Conservation (phyloP, 1,140 invertebrate species). For the Apis cerana region DNA sequence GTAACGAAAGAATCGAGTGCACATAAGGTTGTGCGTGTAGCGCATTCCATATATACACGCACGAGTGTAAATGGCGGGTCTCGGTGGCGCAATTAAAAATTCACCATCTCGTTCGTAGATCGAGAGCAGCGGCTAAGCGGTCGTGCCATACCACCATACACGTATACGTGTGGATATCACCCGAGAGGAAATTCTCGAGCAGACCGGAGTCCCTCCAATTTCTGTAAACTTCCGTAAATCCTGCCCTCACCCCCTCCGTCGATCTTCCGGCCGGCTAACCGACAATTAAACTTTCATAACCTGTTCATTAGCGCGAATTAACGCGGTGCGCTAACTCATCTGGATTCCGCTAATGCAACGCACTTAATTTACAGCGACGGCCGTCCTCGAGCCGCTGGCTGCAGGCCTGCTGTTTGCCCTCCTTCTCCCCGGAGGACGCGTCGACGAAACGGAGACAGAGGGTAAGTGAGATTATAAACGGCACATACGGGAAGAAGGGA, state of each 20-base stretch:
- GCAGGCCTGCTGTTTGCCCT: constrained; percentile 49
- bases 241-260: background rate
- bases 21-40: too few species aligned
- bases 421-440: constrained; percentile 54
- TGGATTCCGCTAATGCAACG: constrained; percentile 65
- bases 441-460: constrained; percentile 47
- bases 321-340: constrained; percentile 64
- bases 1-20: background rate
- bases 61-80: background rate
- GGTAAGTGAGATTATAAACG: constrained; percentile 52
- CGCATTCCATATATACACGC: too few species aligned
- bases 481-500: constrained; percentile 21
- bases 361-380: constrained; percentile 66
- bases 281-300: constrained; percentile 71
- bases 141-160: too few species aligned
- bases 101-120: constrained; percentile 15
- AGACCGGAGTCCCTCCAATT: constrained; percentile 31
- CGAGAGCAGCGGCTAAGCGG: constrained; percentile 1
- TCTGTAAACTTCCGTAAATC: constrained; percentile 34
- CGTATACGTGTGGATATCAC: background rate
- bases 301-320: constrained; percentile 69
- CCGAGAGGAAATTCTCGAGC: background rate
- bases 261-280: constrained; percentile 51
- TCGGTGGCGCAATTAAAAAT: constrained; percentile 39
- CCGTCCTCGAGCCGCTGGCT: constrained; percentile 6